A percentile compares a stretch with the other conserved stretches of the same genome.
phyloP scores from a whole-genome alignment of 2,888 invertebrate species.

The Pycnomerus fuliginosus region DNA sequence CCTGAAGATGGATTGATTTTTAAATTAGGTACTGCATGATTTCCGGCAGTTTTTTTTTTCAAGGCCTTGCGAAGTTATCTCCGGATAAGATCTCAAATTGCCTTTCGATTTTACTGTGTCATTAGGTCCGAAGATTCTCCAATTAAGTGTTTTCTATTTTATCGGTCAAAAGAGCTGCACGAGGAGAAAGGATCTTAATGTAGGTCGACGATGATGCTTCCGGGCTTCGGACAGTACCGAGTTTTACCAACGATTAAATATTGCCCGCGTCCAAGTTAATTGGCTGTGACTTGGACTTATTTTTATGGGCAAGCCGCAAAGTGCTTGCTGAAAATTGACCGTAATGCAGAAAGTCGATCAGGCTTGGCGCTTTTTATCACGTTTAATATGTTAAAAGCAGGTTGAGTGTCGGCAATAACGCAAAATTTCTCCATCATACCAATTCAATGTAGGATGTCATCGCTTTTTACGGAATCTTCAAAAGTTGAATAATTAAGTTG shows the following conservation, averaged over 20 bases:
- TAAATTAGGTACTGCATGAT: no score
- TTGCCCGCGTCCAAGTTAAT: no score
- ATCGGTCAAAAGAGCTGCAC: slow-evolving; percentile 37
- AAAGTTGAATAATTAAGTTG: no score
- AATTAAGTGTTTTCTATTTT: slow-evolving; percentile 45
- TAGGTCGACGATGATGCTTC: slow-evolving; percentile 32
- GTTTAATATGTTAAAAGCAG: no score
- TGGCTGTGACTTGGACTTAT: slow-evolving; percentile 7
- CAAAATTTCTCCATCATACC: neutral
- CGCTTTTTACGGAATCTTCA: no score
- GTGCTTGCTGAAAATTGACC: neutral
- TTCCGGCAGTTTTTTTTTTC: no score
- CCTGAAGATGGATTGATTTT: no score
- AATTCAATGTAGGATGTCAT: no score
- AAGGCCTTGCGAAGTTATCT: no score
- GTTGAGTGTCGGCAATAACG: neutral
- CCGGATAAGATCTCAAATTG: no score
- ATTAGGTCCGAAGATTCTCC: slow-evolving; percentile 32
- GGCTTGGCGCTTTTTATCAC: no score
- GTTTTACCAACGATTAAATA: slow-evolving; percentile 9
- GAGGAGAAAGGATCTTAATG: slow-evolving; percentile 40
- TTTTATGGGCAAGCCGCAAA: neutral
- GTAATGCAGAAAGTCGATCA: neutral
- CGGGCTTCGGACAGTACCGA: slow-evolving; percentile 15
- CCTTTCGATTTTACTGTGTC: slow-evolving; percentile 36